phyloP scores from a whole-genome alignment of 2,888 invertebrate species.

The Taenaris catops region DNA sequence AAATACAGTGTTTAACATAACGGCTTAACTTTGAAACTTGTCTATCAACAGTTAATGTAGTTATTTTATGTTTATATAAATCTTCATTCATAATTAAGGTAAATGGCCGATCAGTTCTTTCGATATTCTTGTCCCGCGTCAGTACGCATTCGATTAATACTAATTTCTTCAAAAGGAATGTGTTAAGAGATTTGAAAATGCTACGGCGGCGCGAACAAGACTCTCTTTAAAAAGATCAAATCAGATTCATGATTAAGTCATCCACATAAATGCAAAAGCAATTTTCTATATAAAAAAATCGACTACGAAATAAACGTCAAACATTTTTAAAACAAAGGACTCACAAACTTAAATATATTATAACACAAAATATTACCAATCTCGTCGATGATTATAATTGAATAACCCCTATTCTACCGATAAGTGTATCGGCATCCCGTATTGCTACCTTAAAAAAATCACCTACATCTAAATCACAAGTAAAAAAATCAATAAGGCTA shows the following conservation, averaged over 20 bases:
- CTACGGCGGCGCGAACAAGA: slow-evolving; percentile 20
- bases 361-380: slow-evolving; percentile 37
- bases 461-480: slow-evolving; percentile 42
- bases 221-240: slow-evolving; percentile 14
- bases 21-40: too few species aligned
- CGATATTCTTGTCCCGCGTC: slow-evolving; percentile 13
- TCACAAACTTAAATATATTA: slow-evolving; percentile 38
- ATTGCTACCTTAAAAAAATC: slow-evolving; percentile 25
- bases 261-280: slow-evolving; percentile 60
- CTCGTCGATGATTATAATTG: slow-evolving; percentile 23
- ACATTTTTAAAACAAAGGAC: slow-evolving; percentile 38
- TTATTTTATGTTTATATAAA: neutral
- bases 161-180: slow-evolving; percentile 39
- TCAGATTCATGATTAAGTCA: slow-evolving; percentile 28
- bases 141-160: slow-evolving; percentile 13
- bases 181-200: slow-evolving; percentile 37
- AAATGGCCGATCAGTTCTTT: slow-evolving; percentile 23
- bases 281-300: slow-evolving; percentile 34
- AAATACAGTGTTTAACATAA: too few species aligned
- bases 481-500: slow-evolving; percentile 31
- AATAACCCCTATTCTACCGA: slow-evolving; percentile 19
- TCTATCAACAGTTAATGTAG: too few species aligned
- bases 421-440: slow-evolving; percentile 30
- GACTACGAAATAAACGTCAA: slow-evolving; percentile 54
- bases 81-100: neutral